Conservation (phyloP, 2,113 vertebrate species). For the Eclectus roratus region DNA sequence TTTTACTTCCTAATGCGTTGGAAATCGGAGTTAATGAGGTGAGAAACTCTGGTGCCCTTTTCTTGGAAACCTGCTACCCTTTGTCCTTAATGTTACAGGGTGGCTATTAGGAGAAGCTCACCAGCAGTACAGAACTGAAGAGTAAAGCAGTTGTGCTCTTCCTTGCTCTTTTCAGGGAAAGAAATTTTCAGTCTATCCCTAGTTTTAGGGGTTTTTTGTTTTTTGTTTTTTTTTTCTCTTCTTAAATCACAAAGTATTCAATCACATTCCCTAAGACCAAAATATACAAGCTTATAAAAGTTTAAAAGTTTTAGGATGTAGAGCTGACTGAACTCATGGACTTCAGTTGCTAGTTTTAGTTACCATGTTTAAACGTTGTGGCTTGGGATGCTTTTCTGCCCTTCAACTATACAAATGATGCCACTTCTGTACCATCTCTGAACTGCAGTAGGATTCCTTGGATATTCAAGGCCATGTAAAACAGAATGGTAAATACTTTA, state of each 20-base stretch:
- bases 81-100: background rate
- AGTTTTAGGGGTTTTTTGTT: rapidly evolving
- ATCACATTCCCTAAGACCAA: background rate
- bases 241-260: background rate
- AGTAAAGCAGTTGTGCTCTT: constrained; percentile 1
- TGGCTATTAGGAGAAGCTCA: background rate
- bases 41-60: constrained; percentile 35
- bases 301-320: background rate
- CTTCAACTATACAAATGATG: background rate
- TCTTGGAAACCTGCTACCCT: constrained; percentile 3
- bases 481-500: background rate
- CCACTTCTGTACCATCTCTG: background rate
- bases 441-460: background rate
- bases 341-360: background rate
- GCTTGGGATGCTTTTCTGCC: background rate
- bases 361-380: background rate
- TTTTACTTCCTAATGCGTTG: constrained; percentile 19
- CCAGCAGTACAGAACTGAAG: background rate
- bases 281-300: background rate
- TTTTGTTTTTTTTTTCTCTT: background rate
- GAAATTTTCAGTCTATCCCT: background rate
- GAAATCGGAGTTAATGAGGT: constrained; percentile 47
- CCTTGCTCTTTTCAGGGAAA: background rate
- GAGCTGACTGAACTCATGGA: background rate
- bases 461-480: background rate